Evolutionary conservation across 1,140 invertebrate genomes (phyloP).

Genomic region (Trichogramma pretiosum): DNA sequence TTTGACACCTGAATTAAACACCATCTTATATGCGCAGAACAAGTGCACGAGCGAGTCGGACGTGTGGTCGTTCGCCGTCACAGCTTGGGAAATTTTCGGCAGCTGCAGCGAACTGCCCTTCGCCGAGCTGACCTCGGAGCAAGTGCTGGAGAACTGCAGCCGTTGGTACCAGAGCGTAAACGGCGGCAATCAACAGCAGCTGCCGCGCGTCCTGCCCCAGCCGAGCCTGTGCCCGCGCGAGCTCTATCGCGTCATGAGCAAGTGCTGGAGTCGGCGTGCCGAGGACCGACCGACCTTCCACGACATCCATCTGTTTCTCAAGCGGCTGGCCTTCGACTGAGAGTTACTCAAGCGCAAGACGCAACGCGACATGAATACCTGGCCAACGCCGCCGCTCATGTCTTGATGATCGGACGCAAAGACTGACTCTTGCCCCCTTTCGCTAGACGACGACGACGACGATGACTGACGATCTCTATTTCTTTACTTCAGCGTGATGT

Average conservation of each 20-base stretch:
- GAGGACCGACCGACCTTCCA: conserved; percentile 61
- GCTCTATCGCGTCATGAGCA: conserved; percentile 65
- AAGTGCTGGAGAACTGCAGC: conserved; percentile 66
- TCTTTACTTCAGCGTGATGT: too few species aligned
- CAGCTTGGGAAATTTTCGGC: conserved; percentile 70
- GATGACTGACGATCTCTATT: too few species aligned
- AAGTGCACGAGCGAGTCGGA: conserved; percentile 63
- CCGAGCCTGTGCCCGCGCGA: conserved; percentile 56
- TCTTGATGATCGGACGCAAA: too few species aligned
- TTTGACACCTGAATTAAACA: too few species aligned
- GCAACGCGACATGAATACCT: background rate
- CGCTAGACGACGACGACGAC: background rate
- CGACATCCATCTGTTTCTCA: conserved; percentile 66
- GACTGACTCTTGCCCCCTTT: background rate
- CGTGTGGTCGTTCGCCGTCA: conserved; percentile 72
- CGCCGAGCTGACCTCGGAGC: conserved; percentile 64
- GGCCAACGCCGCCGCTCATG: too few species aligned
- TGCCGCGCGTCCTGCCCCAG: conserved; percentile 37
- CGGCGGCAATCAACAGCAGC: conserved; percentile 17
- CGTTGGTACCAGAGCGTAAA: conserved; percentile 55
- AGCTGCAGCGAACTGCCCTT: conserved; percentile 64
- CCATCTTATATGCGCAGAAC: conserved; percentile 56
- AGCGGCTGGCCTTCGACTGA: conserved; percentile 57
- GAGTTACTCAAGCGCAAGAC: background rate
- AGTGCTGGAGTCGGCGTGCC: conserved; percentile 64